Evolutionary conservation across 1,140 invertebrate genomes (phyloP), one percentile per base, ranked within the genome.

Genomic region (Dinoponera quadriceps): DNA sequence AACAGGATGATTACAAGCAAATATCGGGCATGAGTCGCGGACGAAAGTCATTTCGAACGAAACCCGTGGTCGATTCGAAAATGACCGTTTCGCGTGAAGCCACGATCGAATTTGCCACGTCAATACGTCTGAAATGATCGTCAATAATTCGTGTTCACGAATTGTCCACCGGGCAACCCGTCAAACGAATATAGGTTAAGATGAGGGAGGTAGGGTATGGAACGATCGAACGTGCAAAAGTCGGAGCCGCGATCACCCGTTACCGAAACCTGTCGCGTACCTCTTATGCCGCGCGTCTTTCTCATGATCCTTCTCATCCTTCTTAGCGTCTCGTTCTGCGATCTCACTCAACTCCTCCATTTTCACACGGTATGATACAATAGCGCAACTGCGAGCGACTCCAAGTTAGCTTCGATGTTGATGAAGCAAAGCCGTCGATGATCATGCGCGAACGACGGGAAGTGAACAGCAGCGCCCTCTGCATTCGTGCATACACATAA

Each of bases 281-380:
- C 94, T 93, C 74, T 93, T 93, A 59, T 90, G 91, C 82, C 91
- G 93, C 20, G 83, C 85, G 85, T 94, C 92, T 74, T 94, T 94
- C 7, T 94, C 93, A 57, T 91, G 87, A 85, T 89, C 91, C 16
- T 44, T 44, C 77, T 93, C 93, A 82, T 92, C 90, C 80, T 93
- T 94, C 78, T 92, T 92, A 78, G 85, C 85, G 55, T 94, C 92
- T 83, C 90, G 92, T 73, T 94, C 92, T 72, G 90, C 82, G 82
- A 91, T 86, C 78, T 91, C 90, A 89, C 86, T 92, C 87, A 94
- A 93, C 66, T 93, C 93, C 91, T 93, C 93, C 93, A 93, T 94
- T 93, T 94, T 93, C 38, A 44, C 29, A 33, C 38, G 11, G 38
- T 44, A 44, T 44, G 9, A 7, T 44, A 44, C 38, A 44, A 44